Conservation (phyloP, 2,888 invertebrate species). For the Ophion ellenae region DNA sequence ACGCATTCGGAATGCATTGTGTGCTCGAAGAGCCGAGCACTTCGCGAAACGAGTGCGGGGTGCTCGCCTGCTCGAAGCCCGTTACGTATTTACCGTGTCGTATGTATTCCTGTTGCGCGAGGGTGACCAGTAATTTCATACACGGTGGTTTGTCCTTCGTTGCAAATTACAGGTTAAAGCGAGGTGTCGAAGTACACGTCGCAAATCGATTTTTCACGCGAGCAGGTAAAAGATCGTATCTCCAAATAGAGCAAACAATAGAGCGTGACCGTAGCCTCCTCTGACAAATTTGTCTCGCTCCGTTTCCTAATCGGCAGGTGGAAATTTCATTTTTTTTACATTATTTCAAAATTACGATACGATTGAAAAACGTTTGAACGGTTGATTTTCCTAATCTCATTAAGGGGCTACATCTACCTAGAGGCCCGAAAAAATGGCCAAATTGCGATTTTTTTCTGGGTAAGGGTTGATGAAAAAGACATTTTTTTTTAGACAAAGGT, state of each 20-base stretch:
- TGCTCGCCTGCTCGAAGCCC: background rate
- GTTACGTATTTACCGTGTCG: background rate
- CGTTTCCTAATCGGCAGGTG: background rate
- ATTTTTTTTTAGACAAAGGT: no score
- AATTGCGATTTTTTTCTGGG: no score
- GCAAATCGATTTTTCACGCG: background rate
- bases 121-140: background rate
- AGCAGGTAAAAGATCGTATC: background rate
- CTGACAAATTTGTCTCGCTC: background rate
- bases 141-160: background rate
- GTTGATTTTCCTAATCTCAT: background rate
- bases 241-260: background rate
- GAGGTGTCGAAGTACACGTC: background rate
- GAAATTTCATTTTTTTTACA: background rate
- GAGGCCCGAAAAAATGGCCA: no score
- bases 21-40: no score
- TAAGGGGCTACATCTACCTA: no score
- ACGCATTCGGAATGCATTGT: background rate
- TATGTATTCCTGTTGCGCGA: background rate
- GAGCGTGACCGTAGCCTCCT: background rate
- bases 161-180: background rate
- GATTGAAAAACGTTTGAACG: background rate
- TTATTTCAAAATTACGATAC: background rate
- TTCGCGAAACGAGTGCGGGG: no score
- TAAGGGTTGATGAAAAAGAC: no score